These are phyloP conservation scores for Pyrrhura leucotis DNA, from an alignment of 2,797 vertebrate genomes.

Conservation along the genomic window DNA sequence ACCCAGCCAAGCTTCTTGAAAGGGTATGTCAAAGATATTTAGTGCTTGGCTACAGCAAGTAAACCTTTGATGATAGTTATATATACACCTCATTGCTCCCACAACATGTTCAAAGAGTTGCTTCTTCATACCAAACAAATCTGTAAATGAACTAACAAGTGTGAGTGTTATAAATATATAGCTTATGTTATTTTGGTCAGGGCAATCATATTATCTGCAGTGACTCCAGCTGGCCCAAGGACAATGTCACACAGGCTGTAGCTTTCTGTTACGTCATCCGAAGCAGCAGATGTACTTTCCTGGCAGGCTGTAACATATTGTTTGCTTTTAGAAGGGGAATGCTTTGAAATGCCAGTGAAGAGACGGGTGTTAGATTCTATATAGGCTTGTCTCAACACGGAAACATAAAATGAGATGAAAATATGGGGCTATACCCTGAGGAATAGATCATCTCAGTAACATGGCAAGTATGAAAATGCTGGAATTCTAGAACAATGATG, in stretches of 20 bases:
- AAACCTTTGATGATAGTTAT: slow-evolving; percentile 9
- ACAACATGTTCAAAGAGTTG: slow-evolving; percentile 1
- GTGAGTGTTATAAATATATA: slow-evolving; percentile 42
- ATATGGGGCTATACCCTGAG: neutral
- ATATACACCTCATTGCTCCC: neutral
- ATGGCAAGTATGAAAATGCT: neutral
- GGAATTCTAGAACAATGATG: neutral
- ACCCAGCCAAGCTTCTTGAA: neutral
- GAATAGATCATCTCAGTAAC: accelerated
- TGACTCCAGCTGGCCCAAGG: slow-evolving; percentile 55
- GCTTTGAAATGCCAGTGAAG: neutral
- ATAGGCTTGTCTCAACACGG: neutral
- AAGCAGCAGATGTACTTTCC: neutral
- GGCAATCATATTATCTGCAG: slow-evolving; percentile 27
- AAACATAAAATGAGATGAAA: neutral
- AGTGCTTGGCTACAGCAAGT: neutral
- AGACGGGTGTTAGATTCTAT: neutral
- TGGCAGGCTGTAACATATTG: neutral
- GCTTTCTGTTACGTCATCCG: neutral
- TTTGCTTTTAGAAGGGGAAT: neutral
- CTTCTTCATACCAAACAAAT: slow-evolving; percentile 29
- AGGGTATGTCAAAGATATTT: neutral
- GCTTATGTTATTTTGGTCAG: slow-evolving; percentile 43
- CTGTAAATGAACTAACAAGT: slow-evolving; percentile 52
- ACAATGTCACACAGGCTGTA: neutral